phyloP scores from a whole-genome alignment of 2,797 vertebrate genomes.

The Mus minutoides region DNA sequence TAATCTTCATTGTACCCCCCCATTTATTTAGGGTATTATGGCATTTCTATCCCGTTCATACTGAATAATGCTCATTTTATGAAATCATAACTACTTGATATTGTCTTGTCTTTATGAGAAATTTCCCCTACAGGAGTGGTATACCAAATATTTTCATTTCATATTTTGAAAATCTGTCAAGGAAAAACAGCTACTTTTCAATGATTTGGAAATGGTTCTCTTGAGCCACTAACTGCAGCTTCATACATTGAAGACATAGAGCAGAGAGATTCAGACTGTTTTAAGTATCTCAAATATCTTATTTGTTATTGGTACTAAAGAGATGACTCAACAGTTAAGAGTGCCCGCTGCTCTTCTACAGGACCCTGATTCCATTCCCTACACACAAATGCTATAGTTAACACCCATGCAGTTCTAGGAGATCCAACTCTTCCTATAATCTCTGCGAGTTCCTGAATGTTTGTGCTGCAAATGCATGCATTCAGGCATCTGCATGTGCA shows the following conservation, averaged over 20 bases:
- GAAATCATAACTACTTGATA: not conserved
- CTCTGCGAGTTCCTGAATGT: not conserved
- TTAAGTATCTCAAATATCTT: not conserved
- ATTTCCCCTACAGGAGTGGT: not conserved
- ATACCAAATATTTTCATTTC: constrained; percentile 35
- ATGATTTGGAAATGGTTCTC: not conserved
- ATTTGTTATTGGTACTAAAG: not conserved
- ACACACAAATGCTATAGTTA: not conserved
- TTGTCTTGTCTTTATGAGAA: not conserved
- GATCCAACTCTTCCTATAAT: not conserved
- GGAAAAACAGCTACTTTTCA: not conserved
- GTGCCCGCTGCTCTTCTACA: not conserved
- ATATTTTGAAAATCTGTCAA: not conserved
- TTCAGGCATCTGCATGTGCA: no score
- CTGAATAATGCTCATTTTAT: not conserved
- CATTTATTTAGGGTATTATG: not conserved
- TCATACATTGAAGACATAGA: not conserved
- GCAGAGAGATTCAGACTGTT: not conserved
- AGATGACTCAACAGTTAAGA: not conserved
- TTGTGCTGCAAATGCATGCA: not conserved
- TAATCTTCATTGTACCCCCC: not conserved
- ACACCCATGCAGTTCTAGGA: not conserved
- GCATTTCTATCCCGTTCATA: constrained; percentile 24
- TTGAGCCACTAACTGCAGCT: not conserved
- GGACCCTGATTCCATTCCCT: not conserved